These are phyloP conservation scores for Drosophila gaucha DNA, from an alignment of 2,888 invertebrate genomes.

Conservation along the genomic window DNA sequence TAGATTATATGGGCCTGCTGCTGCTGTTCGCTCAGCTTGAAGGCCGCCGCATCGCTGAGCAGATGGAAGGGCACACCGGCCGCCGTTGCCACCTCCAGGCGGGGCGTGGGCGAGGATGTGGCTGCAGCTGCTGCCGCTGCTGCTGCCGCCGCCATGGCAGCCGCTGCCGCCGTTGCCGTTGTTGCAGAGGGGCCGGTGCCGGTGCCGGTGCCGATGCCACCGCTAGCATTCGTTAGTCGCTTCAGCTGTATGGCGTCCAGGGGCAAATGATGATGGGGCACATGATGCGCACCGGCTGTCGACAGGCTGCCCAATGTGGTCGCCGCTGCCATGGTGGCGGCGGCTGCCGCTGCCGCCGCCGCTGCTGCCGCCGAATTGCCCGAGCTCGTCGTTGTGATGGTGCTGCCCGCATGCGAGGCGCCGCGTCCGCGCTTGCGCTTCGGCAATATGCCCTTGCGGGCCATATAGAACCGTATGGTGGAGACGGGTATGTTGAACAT, in stretches of 20 bases:
- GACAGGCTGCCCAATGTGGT: conserved; percentile 52
- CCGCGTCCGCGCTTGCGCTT: conserved; percentile 91
- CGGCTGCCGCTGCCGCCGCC: conserved; percentile 44
- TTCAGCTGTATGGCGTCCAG: conserved; percentile 48
- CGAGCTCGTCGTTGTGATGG: conserved; percentile 57
- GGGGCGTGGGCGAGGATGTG: conserved; percentile 15
- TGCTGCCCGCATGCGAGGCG: conserved; percentile 83
- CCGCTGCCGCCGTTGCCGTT: neutral
- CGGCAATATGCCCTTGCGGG: conserved; percentile 92
- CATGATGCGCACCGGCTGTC: conserved; percentile 49
- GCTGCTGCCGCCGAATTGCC: conserved; percentile 25
- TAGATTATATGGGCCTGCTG: conserved; percentile 74
- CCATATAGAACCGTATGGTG: conserved; percentile 95
- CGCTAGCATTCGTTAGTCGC: conserved; percentile 34
- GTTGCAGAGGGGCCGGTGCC: neutral
- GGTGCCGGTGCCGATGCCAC: neutral
- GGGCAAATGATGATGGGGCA: conserved; percentile 24
- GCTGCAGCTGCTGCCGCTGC: conserved; percentile 10
- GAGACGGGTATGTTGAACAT: conserved; percentile 95
- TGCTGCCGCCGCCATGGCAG: conserved; percentile 3
- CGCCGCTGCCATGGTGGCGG: conserved; percentile 57
- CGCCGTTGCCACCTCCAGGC: conserved; percentile 58
- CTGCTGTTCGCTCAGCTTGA: conserved; percentile 68
- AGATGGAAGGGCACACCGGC: conserved; percentile 68
- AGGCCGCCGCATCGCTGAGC: conserved; percentile 72